phyloP scores from a whole-genome alignment of 1,140 invertebrate species.

The Ceratosolen fusciceps region DNA sequence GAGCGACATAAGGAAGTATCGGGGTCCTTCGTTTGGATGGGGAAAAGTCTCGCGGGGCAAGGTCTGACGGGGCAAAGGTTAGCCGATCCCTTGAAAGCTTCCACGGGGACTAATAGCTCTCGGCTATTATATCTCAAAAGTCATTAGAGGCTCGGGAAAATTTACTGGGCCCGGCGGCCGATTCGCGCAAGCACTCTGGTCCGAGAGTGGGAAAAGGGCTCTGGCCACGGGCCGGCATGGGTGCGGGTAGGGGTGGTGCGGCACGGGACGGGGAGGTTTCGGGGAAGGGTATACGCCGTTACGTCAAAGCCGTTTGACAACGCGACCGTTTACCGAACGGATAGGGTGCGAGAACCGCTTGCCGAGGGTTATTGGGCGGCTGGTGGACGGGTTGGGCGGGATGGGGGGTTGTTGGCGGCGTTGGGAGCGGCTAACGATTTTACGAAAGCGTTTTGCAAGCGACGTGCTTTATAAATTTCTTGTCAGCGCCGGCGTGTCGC shows the following conservation, averaged over 20 bases:
- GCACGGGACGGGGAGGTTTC: background rate
- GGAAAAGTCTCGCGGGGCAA: background rate
- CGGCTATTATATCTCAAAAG: background rate
- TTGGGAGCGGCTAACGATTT: background rate
- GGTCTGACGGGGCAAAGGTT: background rate
- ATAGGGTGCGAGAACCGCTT: background rate
- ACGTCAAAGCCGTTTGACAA: constrained; percentile 21
- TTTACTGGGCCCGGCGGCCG: background rate
- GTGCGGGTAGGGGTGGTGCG: no score
- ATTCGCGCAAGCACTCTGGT: background rate
- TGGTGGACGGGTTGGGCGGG: background rate
- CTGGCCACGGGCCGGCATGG: no score
- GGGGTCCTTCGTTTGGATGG: background rate
- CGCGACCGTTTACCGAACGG: background rate
- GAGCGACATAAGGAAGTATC: background rate
- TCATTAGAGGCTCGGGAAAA: constrained; percentile 8
- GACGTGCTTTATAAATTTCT: constrained; percentile 47
- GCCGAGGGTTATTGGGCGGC: no score
- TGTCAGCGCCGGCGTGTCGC: background rate
- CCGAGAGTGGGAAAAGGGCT: no score
- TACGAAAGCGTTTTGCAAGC: constrained; percentile 32
- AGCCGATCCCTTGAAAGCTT: background rate
- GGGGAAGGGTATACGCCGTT: background rate
- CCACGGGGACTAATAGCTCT: background rate
- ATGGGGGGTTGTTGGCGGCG: background rate